Percentiles rank a stretch among this genome's conserved stretches.
These are phyloP conservation scores for Aeoliscus strigatus DNA, from an alignment of 2,797 vertebrate species.

Conservation along the genomic window DNA sequence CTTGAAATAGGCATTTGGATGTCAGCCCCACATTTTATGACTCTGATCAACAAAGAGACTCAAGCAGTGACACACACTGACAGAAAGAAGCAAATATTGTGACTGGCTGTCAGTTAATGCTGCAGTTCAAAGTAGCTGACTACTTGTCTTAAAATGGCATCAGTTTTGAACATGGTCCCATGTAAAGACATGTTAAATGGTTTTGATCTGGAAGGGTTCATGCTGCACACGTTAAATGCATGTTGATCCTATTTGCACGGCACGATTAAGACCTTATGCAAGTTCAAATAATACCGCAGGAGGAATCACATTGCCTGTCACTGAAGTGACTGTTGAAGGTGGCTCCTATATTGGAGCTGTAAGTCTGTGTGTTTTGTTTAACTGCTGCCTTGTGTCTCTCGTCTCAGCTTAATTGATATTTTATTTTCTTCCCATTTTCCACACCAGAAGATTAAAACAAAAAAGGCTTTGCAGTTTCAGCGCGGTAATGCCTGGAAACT, in stretches of 20 bases:
- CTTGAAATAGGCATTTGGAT: too few species aligned
- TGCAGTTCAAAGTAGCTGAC: too few species aligned
- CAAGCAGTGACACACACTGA: constrained; percentile 22
- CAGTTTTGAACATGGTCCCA: too few species aligned
- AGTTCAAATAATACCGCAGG: constrained; percentile 24
- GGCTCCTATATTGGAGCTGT: too few species aligned
- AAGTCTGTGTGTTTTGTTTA: constrained; percentile 39
- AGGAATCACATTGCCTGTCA: too few species aligned
- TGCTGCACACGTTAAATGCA: constrained; percentile 41
- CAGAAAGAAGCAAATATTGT: constrained; percentile 19
- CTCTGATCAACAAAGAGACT: constrained; percentile 30
- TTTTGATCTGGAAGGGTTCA: constrained; percentile 22
- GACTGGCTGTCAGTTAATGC: constrained; percentile 32
- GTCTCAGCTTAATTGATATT: constrained; percentile 45
- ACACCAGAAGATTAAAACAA: constrained; percentile 56
- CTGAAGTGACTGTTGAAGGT: too few species aligned
- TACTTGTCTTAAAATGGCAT: constrained; percentile 5
- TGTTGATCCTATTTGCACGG: constrained; percentile 42
- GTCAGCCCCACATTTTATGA: too few species aligned
- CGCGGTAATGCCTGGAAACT: constrained; percentile 41
- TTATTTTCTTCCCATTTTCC: constrained; percentile 54
- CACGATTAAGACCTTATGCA: constrained; percentile 46
- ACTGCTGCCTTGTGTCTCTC: constrained; percentile 26
- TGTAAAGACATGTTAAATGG: too few species aligned
- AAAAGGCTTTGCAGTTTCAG: constrained; percentile 50